These are phyloP conservation scores for Larimichthys polyactis DNA, from an alignment of 2,113 vertebrate species.

Conservation along the genomic window DNA sequence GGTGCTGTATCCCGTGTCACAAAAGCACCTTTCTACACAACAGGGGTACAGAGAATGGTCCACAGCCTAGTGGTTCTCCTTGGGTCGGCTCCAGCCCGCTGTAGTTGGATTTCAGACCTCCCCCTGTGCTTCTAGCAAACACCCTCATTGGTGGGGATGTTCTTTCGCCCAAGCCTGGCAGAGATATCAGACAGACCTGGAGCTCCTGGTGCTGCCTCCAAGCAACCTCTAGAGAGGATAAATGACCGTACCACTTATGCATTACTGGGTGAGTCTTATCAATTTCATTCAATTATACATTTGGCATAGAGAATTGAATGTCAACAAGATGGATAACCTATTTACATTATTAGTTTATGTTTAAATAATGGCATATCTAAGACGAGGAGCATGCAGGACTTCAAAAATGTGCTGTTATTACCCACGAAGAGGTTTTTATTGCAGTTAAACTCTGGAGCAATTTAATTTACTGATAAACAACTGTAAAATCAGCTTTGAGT, in stretches of 20 bases:
- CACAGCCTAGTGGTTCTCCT: conserved; percentile 79
- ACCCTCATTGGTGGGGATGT: conserved; percentile 85
- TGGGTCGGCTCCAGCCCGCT: conserved; percentile 69
- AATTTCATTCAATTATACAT: conserved; percentile 2
- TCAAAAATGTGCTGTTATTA: not conserved
- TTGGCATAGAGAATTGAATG: conserved; percentile 10
- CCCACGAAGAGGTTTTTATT: not conserved
- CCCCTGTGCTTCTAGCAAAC: conserved; percentile 54
- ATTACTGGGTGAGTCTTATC: conserved; percentile 85
- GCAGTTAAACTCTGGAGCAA: not conserved
- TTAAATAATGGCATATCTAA: not conserved
- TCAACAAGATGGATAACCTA: not conserved
- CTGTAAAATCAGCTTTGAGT: not conserved
- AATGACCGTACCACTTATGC: conserved; percentile 79
- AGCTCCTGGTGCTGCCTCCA: conserved; percentile 75
- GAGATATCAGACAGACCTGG: conserved; percentile 78
- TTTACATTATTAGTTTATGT: not conserved
- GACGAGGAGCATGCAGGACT: not conserved
- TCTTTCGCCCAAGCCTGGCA: conserved; percentile 68
- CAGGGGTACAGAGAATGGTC: conserved; percentile 80
- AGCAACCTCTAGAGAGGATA: conserved; percentile 75
- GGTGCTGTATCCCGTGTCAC: conserved; percentile 84
- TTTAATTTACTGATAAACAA: conserved; percentile 1
- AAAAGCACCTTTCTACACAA: conserved; percentile 85
- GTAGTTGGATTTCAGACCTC: conserved; percentile 85